phyloP scores from a whole-genome alignment of 2,113 vertebrate genomes.

The Cercocebus atys region DNA sequence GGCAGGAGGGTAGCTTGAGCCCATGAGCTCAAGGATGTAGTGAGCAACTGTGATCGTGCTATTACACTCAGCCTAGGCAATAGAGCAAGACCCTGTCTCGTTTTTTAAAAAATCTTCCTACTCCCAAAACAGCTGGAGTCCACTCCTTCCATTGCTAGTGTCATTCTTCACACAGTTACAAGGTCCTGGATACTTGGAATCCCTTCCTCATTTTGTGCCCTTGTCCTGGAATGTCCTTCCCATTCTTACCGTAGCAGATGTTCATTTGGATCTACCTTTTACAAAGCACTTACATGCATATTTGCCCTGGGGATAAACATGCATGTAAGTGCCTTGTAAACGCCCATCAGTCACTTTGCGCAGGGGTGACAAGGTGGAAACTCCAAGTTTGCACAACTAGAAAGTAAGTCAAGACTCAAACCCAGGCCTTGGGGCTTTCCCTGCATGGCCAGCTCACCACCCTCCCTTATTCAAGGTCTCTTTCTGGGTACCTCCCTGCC shows the following conservation, averaged over 20 bases:
- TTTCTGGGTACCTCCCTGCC: not conserved
- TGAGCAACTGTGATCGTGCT: too few species aligned
- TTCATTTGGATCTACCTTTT: not conserved
- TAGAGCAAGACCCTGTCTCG: too few species aligned
- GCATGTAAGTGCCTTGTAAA: too few species aligned
- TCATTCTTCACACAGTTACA: not conserved
- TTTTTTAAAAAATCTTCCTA: too few species aligned
- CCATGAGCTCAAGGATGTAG: too few species aligned
- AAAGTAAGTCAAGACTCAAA: not conserved
- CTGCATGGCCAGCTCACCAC: fast-evolving
- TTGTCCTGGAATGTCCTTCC: not conserved
- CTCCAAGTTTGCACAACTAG: not conserved
- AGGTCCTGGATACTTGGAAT: not conserved
- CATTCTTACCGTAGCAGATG: fast-evolving
- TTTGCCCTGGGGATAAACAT: not conserved
- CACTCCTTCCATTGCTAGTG: not conserved
- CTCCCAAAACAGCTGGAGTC: not conserved
- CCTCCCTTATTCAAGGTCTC: not conserved
- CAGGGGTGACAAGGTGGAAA: not conserved
- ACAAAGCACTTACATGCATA: fast-evolving
- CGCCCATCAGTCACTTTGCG: not conserved
- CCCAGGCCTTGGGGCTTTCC: not conserved
- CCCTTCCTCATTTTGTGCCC: not conserved
- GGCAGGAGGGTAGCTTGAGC: too few species aligned
- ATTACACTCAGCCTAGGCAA: too few species aligned